These are phyloP conservation scores for Calyptomena viridis DNA, from an alignment of 2,113 vertebrate species.

Conservation along the genomic window DNA sequence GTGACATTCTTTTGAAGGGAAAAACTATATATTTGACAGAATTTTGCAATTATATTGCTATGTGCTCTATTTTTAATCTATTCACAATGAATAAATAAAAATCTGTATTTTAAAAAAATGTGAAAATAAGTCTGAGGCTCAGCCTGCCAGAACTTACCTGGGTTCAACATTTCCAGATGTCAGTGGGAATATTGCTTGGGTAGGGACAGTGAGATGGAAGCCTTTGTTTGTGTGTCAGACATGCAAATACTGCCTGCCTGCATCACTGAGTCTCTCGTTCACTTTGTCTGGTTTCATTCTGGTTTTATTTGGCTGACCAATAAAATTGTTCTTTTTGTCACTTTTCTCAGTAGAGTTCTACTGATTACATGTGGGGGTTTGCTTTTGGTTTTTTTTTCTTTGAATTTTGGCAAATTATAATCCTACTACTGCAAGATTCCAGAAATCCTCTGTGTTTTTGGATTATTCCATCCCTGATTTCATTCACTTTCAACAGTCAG, in stretches of 20 bases:
- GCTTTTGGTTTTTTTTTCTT: not conserved
- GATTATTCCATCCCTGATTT: not conserved
- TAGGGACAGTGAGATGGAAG: not conserved
- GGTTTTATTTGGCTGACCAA: not conserved
- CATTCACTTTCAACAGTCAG: not conserved
- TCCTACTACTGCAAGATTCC: not conserved
- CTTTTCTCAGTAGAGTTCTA: not conserved
- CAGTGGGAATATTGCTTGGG: not conserved
- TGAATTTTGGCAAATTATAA: not conserved
- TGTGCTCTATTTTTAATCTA: conserved; percentile 49
- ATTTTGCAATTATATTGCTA: not conserved
- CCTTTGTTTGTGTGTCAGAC: not conserved
- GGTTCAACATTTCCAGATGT: not conserved
- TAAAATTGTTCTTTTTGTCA: conserved; percentile 17
- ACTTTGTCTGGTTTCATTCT: not conserved
- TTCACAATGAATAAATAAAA: conserved; percentile 62
- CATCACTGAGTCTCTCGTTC: not conserved
- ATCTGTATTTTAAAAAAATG: not conserved
- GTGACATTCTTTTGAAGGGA: not conserved
- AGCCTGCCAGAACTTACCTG: not conserved
- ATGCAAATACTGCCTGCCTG: not conserved
- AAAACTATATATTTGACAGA: not conserved
- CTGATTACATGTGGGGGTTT: not conserved
- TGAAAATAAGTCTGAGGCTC: not conserved
- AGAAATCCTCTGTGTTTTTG: not conserved